Conservation (phyloP, 2,113 vertebrate species). For the Boulengerochromis microlepis region DNA sequence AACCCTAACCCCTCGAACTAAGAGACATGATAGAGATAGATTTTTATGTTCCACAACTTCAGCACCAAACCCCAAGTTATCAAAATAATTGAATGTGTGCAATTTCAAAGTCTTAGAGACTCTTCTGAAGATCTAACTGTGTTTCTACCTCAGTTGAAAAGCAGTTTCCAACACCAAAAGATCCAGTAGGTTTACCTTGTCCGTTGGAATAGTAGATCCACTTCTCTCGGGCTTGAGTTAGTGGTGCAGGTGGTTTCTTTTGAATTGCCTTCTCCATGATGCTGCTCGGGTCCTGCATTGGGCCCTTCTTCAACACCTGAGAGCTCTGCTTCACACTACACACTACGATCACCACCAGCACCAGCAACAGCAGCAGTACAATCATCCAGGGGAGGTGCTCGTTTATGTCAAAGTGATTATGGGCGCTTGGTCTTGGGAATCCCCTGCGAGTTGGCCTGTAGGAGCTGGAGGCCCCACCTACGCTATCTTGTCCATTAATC, state of each 20-base stretch:
- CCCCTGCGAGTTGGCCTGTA: constrained; percentile 80
- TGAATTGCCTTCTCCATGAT: constrained; percentile 91
- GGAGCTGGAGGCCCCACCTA: constrained; percentile 14
- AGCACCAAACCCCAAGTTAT: neutral
- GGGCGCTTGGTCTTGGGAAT: constrained; percentile 73
- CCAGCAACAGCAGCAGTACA: constrained; percentile 88
- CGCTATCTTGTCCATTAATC: constrained; percentile 3
- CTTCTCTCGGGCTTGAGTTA: constrained; percentile 81
- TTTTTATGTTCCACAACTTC: neutral
- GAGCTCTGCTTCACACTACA: constrained; percentile 94
- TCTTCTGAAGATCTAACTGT: neutral
- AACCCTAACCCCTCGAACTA: neutral
- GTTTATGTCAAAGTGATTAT: constrained; percentile 93
- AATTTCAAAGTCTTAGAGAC: neutral
- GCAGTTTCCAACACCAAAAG: neutral
- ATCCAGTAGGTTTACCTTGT: constrained; percentile 77
- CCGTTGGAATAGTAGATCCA: constrained; percentile 95
- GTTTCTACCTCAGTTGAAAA: neutral
- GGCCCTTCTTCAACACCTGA: constrained; percentile 88
- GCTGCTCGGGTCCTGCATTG: constrained; percentile 89
- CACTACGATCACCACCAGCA: constrained; percentile 89
- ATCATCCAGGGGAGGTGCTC: constrained; percentile 99
- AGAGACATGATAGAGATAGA: neutral
- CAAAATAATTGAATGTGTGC: neutral
- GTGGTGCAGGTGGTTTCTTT: constrained; percentile 76